Base-by-base conservation (phyloP, 2,888 invertebrate species). In the Philhelius pedissequus region DNA sequence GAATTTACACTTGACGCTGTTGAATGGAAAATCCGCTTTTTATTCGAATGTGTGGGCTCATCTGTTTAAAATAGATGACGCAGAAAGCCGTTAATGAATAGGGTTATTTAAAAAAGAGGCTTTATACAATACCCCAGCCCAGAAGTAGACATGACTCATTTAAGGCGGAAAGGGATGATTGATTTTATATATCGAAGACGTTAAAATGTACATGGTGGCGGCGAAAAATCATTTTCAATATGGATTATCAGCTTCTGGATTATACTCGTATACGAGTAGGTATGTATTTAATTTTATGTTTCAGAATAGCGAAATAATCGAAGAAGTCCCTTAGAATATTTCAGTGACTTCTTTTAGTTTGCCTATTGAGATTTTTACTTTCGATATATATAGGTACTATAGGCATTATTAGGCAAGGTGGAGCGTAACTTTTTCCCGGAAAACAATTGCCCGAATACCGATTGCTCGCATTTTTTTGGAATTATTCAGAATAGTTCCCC, bases 51-150 rank as follows among this genome's bases (percentile, higher is more conserved):
- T 60, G 43, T 25, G 54, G 69, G 80, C 64, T 76, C 58, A 81
- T 75, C 75, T 81, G 43, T 56, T 64, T 58, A 66, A 81, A 81
- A 54, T 76, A 66, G 56, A 64, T 81, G 80, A 81, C 80, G 80
- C 70, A 76, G 56, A 52, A 70, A n/a, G 40, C 25, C 45, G 80
- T 20, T 81, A 76, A 60, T 60, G 60, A 60, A 74, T 79, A 18
- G 52, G 79, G 74, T 73, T 73, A 25, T 60, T 60, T 43, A 35
- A 68, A 74, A 35, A 58, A 35, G 35, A n/a, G 18, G 62, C 13
- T 45, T 30, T 48, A 15, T 2, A 13, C 13, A 40, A 58, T n/a
- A 38, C 13, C 27, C 13, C 27, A 7, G n/a, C n/a, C n/a, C n/a
- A 35, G 30, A 56, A 58, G 6, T 22, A 22, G 40, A 40, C 52